Evolutionary conservation across 2,113 vertebrate genomes (phyloP), one percentile per base, ranked within the genome.

Genomic region (Corythornis cristatus): DNA sequence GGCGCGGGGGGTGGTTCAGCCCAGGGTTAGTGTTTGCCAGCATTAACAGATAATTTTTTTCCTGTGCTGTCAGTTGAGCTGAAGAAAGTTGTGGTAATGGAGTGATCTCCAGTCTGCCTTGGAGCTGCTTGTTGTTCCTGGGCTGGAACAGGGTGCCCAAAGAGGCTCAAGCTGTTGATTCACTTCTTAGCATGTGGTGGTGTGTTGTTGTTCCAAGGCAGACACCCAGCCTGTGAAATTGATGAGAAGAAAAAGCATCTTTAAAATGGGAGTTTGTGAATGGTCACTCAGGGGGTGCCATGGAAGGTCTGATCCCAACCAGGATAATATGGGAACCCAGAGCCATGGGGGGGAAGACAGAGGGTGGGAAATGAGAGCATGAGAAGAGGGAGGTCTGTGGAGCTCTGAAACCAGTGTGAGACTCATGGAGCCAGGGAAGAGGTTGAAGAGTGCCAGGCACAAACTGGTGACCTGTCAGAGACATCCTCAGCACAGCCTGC

Each of bases 1-100:
- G 64, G 43, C 10, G 15, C 7, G 62, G 31, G 74, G 17, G 70
- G 57, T 64, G 77, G 13, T 51, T 78, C 70, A 28, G 6, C 1
- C 58, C 56, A 10, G 58, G 13, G 12, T 42, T 22, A 4, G 22
- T 3, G 29, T 29, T 65, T 71, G 68, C 26, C 68, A 15, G 45
- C 0, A 0, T 0, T 33, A 43, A n/a, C 62, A 67, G n/a, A 3
- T 5, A 12, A 4, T 2, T 50, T 54, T 54, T 29, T 51, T 40
- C 61, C 61, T 37, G 57, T 1, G 0, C 79, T 77, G 87, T 61
- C 83, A 75, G 57, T 16, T 86, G 4, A 1, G 46, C 70, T 84
- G 54, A 67, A 67, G 58, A 58, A 50, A 79, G 51, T 81, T 0
- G 7, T 26, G 78, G 31, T 37, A 62, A 67, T 91, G 91, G 78